Evolutionary conservation across 2,113 vertebrate species (phyloP), one percentile per base, ranked within the genome.

Genomic region (Candoia aspera): DNA sequence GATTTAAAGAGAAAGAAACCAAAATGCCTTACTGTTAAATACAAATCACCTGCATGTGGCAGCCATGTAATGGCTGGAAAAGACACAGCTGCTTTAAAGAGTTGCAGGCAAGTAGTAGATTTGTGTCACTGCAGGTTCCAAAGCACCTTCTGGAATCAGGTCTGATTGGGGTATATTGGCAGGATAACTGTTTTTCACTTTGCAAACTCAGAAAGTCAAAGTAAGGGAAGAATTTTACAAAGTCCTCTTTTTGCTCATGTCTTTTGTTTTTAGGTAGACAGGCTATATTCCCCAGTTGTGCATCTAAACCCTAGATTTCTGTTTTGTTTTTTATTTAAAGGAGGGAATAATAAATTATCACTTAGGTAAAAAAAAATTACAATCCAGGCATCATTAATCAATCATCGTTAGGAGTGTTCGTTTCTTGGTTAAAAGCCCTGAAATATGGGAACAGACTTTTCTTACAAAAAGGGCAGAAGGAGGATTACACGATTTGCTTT

Each of bases 21-120:
- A 79, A 79, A 42, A 79, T 42, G 8, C 33, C 37, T 79, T 37
- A 86, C 93, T 59, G 54, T 57, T 90, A 86, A 4, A 90, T 94
- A 79, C 0, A 0, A 87, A 84, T 89, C 92, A 26, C 62, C 93
- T 49, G 62, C 53, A 1, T 42, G 17, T 42, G 73, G 17, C 73
- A 79, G 73, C 73, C 33, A 79, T 1, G 2, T 3, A 79, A 19
- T 79, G 42, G 15, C 68, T 79, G 73, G 21, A 79, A 79, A 79
- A 79, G 33, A 79, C 0, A 3, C 8, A 79, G 73, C 33, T 79
- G 33, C 33, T 42, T 79, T 21, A 79, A 79, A 42, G 42, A 79
- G 73, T 21, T 42, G 73, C 73, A 79, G 68, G 33, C 68, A 79
- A 37, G 1, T 21, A 42, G 17, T 42, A 79, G 17, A 19, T 79